Evolutionary conservation across 1,140 invertebrate genomes (phyloP).

Genomic region (Orussus abietinus): DNA sequence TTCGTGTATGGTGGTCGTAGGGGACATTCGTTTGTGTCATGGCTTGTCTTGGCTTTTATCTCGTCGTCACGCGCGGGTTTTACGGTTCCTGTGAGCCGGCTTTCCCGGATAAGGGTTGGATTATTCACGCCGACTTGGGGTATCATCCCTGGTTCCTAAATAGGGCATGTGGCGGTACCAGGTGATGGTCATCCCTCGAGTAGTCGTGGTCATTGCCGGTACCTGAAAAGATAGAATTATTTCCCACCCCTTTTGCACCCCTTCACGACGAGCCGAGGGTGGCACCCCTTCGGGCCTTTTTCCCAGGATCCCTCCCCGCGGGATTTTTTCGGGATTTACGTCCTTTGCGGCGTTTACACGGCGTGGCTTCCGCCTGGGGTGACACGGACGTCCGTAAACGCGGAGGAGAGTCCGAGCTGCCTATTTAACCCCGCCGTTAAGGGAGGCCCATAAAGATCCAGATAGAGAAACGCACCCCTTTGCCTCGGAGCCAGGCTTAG

Average conservation of each 20-base stretch:
- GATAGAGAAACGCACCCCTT: constrained; percentile 26
- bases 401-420: constrained; percentile 17
- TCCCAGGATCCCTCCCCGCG: no score
- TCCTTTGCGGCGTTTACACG: no score
- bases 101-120: background rate
- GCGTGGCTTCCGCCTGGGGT: no score
- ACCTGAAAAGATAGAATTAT: no score
- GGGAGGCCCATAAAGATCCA: constrained; percentile 36
- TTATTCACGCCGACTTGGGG: background rate
- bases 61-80: background rate
- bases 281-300: no score
- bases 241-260: no score
- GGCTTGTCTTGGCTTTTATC: constrained; percentile 2
- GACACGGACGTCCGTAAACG: no score
- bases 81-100: background rate
- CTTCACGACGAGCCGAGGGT: no score
- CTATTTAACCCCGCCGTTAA: constrained; percentile 33
- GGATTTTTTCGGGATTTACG: no score
- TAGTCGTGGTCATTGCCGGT: constrained; percentile 13
- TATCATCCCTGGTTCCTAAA: background rate
- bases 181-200: no score
- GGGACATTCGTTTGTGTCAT: constrained; percentile 9
- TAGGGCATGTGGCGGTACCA: background rate
- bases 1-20: constrained; percentile 16
- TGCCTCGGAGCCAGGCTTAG: constrained; percentile 12